Conservation (phyloP, 2,888 invertebrate genomes). For the Himalopsyche anomala region DNA sequence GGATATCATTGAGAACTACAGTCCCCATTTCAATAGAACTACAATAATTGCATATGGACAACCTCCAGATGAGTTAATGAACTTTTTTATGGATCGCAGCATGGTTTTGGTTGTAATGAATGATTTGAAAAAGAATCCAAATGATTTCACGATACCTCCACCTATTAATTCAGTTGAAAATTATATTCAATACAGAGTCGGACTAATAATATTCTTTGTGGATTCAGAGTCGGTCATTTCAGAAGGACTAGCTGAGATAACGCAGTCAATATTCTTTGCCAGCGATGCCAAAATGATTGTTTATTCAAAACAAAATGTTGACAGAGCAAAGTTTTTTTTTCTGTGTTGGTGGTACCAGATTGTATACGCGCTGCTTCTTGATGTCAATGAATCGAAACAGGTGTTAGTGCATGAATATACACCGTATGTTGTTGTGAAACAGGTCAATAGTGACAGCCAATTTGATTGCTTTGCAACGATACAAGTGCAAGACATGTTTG, state of each 20-base stretch:
- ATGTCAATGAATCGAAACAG: constrained; percentile 41
- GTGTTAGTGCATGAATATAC: constrained; percentile 49
- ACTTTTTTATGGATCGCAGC: neutral
- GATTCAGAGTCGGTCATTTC: constrained; percentile 37
- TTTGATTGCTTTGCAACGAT: constrained; percentile 60
- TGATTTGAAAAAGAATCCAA: constrained; percentile 32
- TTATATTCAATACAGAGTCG: constrained; percentile 52
- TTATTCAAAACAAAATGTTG: constrained; percentile 6
- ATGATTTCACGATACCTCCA: constrained; percentile 39
- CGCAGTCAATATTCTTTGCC: constrained; percentile 54
- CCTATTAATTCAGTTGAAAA: constrained; percentile 54
- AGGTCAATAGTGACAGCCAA: constrained; percentile 47
- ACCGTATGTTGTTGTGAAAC: constrained; percentile 45
- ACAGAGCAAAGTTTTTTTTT: constrained; percentile 54
- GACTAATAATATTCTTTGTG: constrained; percentile 52
- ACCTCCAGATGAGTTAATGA: constrained; percentile 47
- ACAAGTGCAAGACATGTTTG: constrained; percentile 53
- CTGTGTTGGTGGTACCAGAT: constrained; percentile 61
- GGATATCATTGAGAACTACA: constrained; percentile 48
- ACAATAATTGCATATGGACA: constrained; percentile 56
- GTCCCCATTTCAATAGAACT: constrained; percentile 41
- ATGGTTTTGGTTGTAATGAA: constrained; percentile 55
- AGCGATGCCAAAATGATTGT: constrained; percentile 55
- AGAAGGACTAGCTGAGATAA: constrained; percentile 49
- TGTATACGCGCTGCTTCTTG: constrained; percentile 49